A percentile compares a stretch with the other conserved stretches of the same genome.
phyloP scores from a whole-genome alignment of 2,797 vertebrate species.

The Centropyge bicolor region DNA sequence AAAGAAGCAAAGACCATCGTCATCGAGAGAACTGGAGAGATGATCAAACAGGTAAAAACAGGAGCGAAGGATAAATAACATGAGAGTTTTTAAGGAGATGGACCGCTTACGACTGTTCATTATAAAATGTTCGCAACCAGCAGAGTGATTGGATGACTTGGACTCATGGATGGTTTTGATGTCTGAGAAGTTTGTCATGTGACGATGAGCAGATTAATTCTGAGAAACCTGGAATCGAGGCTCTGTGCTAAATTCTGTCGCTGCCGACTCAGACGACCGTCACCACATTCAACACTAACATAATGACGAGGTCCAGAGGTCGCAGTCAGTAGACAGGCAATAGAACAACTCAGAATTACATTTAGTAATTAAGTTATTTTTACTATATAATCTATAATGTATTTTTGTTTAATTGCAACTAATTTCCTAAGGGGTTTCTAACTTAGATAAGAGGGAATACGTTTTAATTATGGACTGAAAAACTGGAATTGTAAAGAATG shows the following conservation, averaged over 20 bases:
- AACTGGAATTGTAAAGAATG: background rate
- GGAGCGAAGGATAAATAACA: background rate
- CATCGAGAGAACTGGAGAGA: constrained; percentile 88
- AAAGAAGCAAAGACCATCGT: constrained; percentile 90
- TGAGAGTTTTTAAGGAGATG: background rate
- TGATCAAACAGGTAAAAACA: constrained; percentile 82
- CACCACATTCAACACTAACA: constrained; percentile 30
- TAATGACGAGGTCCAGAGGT: background rate
- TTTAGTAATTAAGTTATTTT: too few species aligned
- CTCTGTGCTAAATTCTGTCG: constrained; percentile 21
- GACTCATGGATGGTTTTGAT: background rate
- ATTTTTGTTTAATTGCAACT: too few species aligned
- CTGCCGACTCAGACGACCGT: background rate
- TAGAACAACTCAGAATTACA: too few species aligned
- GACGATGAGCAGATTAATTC: background rate
- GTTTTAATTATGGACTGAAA: too few species aligned
- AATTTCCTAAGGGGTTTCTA: too few species aligned
- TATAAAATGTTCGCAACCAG: background rate
- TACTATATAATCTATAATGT: too few species aligned
- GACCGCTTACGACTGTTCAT: background rate
- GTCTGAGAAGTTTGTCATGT: background rate
- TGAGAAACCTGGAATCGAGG: background rate
- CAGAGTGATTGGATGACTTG: too few species aligned
- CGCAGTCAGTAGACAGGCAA: too few species aligned
- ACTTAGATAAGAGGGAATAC: too few species aligned